Percentiles rank a stretch among this genome's conserved stretches.
Conservation (phyloP, 1,140 invertebrate species). For the Hypsibius dujardini region DNA sequence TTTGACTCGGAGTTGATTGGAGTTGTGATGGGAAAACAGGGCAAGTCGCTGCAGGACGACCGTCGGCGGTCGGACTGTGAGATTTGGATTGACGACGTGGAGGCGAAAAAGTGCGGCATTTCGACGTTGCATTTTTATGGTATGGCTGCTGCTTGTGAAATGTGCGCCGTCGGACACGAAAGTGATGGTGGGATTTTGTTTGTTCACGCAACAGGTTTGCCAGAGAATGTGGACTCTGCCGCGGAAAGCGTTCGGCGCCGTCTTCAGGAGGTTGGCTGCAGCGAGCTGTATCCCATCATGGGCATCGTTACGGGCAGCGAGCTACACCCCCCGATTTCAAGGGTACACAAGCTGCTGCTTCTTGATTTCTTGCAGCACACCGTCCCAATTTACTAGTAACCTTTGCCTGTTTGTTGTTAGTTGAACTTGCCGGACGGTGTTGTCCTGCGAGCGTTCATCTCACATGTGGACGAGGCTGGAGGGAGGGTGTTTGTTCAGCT, state of each 20-base stretch:
- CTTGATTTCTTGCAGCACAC: no score
- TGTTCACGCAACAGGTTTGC: not conserved
- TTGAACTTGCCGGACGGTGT: not conserved
- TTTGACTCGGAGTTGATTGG: not conserved
- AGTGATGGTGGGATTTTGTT: no score
- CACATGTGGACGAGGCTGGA: not conserved
- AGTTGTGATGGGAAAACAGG: not conserved
- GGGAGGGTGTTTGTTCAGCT: not conserved
- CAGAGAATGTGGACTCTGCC: not conserved
- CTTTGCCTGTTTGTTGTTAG: not conserved
- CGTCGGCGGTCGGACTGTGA: not conserved
- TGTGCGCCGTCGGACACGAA: no score
- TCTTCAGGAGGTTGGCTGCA: not conserved
- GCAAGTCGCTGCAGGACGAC: not conserved
- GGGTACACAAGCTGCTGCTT: not conserved
- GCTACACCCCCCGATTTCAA: not conserved
- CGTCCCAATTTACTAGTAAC: no score
- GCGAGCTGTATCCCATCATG: not conserved
- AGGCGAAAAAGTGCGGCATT: not conserved
- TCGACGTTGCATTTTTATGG: not conserved
- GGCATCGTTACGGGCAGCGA: not conserved
- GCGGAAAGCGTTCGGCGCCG: not conserved
- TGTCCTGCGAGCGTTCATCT: not conserved
- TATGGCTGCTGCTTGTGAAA: not conserved
- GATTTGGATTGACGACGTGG: constrained; percentile 1